Evolutionary conservation across 2,797 vertebrate species (phyloP).

Genomic region (Avahi laniger): DNA sequence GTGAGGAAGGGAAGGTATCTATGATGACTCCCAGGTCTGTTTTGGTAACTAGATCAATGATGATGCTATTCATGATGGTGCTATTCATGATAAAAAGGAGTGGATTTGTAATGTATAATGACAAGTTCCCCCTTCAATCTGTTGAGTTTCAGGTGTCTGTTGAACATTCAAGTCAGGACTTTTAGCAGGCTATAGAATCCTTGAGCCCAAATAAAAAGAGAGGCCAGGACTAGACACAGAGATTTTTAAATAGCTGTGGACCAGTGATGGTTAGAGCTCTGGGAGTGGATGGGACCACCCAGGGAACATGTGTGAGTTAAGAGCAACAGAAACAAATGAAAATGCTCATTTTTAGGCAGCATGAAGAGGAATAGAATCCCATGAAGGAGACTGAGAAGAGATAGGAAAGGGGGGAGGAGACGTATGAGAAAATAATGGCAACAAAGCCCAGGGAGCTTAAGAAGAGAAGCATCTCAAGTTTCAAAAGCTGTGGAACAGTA

Average conservation of each 20-base stretch:
- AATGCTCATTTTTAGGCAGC: not conserved
- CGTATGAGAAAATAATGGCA: not conserved
- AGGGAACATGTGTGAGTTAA: not conserved
- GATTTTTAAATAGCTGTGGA: not conserved
- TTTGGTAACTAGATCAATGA: not conserved
- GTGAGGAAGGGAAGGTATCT: not conserved
- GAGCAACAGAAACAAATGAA: not conserved
- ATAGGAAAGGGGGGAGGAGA: not conserved
- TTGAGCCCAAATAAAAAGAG: not conserved
- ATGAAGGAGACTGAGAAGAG: not conserved
- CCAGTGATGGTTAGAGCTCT: not conserved
- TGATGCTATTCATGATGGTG: rapidly evolving
- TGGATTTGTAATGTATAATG: not conserved
- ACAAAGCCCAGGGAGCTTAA: not conserved
- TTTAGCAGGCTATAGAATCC: not conserved
- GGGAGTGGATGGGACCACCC: not conserved
- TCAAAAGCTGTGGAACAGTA: not conserved
- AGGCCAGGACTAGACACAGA: not conserved
- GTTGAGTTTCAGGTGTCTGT: not conserved
- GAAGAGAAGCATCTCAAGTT: not conserved
- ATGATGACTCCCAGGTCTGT: not conserved
- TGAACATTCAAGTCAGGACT: not conserved
- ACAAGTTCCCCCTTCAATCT: not conserved
- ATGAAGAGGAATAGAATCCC: not conserved
- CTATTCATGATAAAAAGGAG: not conserved